phyloP scores from a whole-genome alignment of 2,113 vertebrate genomes.

The Tretioscincus oriximinensis region DNA sequence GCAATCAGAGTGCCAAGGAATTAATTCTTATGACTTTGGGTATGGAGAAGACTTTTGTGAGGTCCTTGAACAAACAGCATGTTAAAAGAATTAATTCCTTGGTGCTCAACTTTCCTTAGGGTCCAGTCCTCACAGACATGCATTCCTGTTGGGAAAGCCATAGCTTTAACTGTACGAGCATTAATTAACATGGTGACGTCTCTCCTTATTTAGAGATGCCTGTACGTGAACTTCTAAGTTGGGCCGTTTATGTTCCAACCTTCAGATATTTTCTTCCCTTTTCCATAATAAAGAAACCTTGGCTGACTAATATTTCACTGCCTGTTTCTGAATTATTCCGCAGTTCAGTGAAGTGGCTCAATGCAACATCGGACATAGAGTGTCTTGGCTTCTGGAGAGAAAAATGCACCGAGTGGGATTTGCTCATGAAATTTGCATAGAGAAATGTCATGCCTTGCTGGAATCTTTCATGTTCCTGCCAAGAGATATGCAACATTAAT shows the following conservation, averaged over 20 bases:
- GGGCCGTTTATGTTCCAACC: constrained; percentile 13
- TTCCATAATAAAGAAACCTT: background rate
- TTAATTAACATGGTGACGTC: too few species aligned
- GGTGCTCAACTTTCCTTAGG: too few species aligned
- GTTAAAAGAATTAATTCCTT: too few species aligned
- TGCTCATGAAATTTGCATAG: constrained; percentile 10
- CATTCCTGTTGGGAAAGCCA: too few species aligned
- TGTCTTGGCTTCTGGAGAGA: background rate
- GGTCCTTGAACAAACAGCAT: too few species aligned
- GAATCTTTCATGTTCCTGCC: constrained; percentile 5
- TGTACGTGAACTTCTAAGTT: background rate
- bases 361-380: background rate
- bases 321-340: background rate
- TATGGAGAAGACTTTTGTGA: too few species aligned
- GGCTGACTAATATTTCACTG: background rate
- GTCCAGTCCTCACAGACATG: too few species aligned
- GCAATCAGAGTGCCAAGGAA: too few species aligned
- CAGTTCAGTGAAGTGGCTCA: constrained; percentile 3
- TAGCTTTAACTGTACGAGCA: too few species aligned
- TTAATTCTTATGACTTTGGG: too few species aligned
- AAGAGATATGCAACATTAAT: constrained; percentile 1
- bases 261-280: constrained; percentile 15
- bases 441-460: background rate
- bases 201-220: background rate
- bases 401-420: background rate